Evolutionary conservation across 2,797 vertebrate genomes (phyloP), one percentile per base, ranked within the genome.

Genomic region (Setipinna tenuifilis): DNA sequence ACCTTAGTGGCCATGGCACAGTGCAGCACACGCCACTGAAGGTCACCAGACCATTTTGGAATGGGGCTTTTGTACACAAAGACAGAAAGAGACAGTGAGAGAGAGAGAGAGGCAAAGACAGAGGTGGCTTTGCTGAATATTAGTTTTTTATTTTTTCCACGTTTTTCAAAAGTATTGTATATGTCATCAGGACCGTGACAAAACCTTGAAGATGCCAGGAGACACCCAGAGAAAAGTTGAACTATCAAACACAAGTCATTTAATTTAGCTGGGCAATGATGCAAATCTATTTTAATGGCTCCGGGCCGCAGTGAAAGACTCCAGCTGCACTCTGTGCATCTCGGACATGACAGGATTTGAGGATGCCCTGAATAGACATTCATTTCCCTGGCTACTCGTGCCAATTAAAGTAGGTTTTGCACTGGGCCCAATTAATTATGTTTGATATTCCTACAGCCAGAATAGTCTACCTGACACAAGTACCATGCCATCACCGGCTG

Each of bases 391-490:
- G 71, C 71, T 78, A 35, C 44, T 78, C 54, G 78, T 68, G 82
- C 81, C 58, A 57, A 57, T 87, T 89, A 89, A 83, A 80, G 85
- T 35, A 82, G 58, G 81, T 86, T 86, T 71, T 88, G 82, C 86
- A 88, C 31, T 87, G 78, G 81, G 83, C 88, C 82, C 86, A 88
- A 89, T 91, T 90, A 90, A 88, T 89, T 89, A 89, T 82, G 83
- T 85, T 83, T 87, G 87, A 88, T 86, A 87, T 68, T 58, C 86
- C 83, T 75, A 83, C 86, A 86, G 90, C 88, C 65, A 81, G 81
- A 87, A 86, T 68, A 86, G 85, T 61, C 28, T 87, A 65, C 54
- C 82, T 89, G 89, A 90, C 85, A 85, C 87, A 84, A 84, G 35
- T 86, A 87, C 88, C 82, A 83, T 82, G 82, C 82, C 88, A 85